phyloP scores from a whole-genome alignment of 2,888 invertebrate genomes.

The Drosophila sordidapex region DNA sequence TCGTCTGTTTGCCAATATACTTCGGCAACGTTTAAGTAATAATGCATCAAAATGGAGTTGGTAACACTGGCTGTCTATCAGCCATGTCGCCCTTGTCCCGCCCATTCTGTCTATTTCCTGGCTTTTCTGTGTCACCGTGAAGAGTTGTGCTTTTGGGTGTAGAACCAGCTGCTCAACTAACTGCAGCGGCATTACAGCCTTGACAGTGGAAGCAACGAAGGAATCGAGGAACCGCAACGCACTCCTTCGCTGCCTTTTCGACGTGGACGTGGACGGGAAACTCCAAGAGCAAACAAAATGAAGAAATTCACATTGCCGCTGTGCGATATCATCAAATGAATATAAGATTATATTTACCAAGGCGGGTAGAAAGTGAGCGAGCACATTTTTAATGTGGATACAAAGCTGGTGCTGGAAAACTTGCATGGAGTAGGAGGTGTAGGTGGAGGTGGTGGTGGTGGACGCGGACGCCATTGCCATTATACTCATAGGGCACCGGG shows the following conservation, averaged over 20 bases:
- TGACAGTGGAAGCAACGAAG: constrained; percentile 7
- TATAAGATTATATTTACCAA: constrained; percentile 75
- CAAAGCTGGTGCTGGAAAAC: not conserved
- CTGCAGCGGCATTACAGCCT: constrained; percentile 51
- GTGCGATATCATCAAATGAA: constrained; percentile 75
- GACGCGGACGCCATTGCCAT: constrained; percentile 34
- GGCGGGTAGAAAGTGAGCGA: constrained; percentile 20
- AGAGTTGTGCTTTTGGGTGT: constrained; percentile 74
- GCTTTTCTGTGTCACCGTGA: constrained; percentile 26
- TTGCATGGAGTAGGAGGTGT: not conserved
- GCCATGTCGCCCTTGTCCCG: constrained; percentile 9
- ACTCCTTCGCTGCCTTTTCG: constrained; percentile 38
- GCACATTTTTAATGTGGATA: constrained; percentile 8
- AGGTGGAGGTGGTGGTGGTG: not conserved
- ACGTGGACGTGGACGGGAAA: constrained; percentile 27
- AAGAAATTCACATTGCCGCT: constrained; percentile 54
- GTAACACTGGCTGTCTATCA: not conserved
- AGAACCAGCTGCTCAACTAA: constrained; percentile 72
- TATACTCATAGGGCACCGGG: constrained; percentile 26
- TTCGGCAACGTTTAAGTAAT: constrained; percentile 44
- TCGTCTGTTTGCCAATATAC: constrained; percentile 35
- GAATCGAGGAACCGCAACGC: constrained; percentile 29
- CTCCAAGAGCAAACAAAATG: constrained; percentile 62
- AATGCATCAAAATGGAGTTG: constrained; percentile 60
- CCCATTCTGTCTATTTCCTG: constrained; percentile 13